Base-by-base conservation (phyloP, 2,797 vertebrate species). In the Oreonectes daqikongensis region DNA sequence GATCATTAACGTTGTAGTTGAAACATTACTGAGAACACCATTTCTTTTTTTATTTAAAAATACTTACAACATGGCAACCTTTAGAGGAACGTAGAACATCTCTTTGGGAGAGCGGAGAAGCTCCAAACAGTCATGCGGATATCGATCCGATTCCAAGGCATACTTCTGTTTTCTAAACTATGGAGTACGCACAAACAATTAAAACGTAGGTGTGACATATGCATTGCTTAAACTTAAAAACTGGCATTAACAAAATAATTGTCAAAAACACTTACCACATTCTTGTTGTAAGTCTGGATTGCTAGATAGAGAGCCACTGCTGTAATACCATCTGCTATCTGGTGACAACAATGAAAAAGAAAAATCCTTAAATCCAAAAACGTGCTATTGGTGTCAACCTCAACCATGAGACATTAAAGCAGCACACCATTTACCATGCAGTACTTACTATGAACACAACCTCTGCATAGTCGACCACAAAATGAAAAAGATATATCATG, bases 401-500 rank as follows among this genome's bases (percentile, higher is more conserved):
- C 8, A 35, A 35, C 35, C 35, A 35, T 35, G 35, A 35, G 35
- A 35, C 35, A 35, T 35, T 32, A 9, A 35, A 35, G 35, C 2
- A 9, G 9, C 1, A 35, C 35, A 35, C 18, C 48, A 9, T 9
- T 50, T 18, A 63, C 30, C 40, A 14, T 14, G 61, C n/a, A 78
- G 1, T 53, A 89, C 96, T 95, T 87, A 99, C 98, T 93, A 98
- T 96, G 82, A 98, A 99, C 10, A 97, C 96, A 74, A 99, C 88
- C 81, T 99, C 97, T 69, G 95, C 95, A 66, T 98, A 98, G 84
- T 99, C 98, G 85, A 97, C 92, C 84, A 98, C 59, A 84, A 99
- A 99, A 91, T 99, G 98, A 86, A 99, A 99, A 83, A 97, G 90
- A 90, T 99, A 99, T 87, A 99, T 95, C 85, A 95, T 94, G 86